Conservation (phyloP, 2,888 invertebrate species). For the Cryptocephalus moraei region DNA sequence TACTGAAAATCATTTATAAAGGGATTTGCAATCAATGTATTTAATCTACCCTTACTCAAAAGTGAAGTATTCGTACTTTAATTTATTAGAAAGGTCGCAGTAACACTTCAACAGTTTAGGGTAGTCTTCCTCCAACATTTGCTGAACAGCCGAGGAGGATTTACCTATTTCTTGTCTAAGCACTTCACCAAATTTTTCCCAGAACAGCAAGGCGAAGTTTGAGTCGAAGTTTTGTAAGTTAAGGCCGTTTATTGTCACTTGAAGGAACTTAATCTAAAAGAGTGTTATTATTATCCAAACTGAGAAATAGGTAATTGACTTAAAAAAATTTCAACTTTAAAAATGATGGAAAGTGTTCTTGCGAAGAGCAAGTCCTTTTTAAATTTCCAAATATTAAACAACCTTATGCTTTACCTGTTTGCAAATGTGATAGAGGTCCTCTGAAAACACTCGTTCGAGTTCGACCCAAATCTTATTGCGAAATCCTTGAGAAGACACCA, state of each 20-base stretch:
- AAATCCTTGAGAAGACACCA: constrained; percentile 39
- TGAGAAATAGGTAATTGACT: neutral
- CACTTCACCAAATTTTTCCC: constrained; percentile 41
- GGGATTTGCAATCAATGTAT: neutral
- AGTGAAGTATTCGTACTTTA: constrained; percentile 51
- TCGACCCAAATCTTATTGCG: constrained; percentile 75
- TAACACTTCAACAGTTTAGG: constrained; percentile 76
- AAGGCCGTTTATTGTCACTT: constrained; percentile 40
- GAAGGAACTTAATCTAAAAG: constrained; percentile 39
- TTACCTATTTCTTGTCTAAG: constrained; percentile 45
- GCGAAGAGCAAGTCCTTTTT: too few relatives aligned
- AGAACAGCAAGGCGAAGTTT: constrained; percentile 43
- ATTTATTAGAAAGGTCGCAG: constrained; percentile 61
- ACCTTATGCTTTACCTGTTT: constrained; percentile 44
- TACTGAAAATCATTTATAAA: constrained; percentile 29
- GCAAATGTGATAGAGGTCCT: constrained; percentile 60
- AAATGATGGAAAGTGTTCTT: too few relatives aligned
- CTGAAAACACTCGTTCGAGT: constrained; percentile 75
- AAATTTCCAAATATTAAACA: too few relatives aligned
- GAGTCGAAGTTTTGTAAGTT: constrained; percentile 40
- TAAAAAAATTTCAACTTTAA: too few relatives aligned
- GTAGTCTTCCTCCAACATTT: constrained; percentile 79
- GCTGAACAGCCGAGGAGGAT: constrained; percentile 52
- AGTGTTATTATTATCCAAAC: neutral
- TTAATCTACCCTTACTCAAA: constrained; percentile 41